phyloP scores from a whole-genome alignment of 2,888 invertebrate species.

The Bibio marci region DNA sequence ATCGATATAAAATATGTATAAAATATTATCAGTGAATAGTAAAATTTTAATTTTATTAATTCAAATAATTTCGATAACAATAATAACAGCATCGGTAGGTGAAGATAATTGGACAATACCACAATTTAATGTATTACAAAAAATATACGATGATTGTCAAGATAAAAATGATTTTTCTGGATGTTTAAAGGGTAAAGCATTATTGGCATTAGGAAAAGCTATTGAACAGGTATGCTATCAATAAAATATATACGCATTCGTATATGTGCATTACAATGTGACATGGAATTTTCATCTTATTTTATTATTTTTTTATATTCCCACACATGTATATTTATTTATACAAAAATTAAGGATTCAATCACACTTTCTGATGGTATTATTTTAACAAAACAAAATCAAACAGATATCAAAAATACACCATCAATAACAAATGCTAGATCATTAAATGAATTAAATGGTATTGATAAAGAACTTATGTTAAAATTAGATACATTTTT shows the following conservation, averaged over 20 bases:
- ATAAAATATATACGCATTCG: not conserved
- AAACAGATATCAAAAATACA: conserved; percentile 29
- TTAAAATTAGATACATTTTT: conserved; percentile 39
- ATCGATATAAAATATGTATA: too few relatives aligned
- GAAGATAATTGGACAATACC: too few relatives aligned
- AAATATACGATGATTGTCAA: conserved; percentile 46
- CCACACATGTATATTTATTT: not conserved
- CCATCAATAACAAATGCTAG: conserved; percentile 36
- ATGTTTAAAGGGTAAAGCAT: conserved; percentile 43
- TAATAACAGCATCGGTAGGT: too few relatives aligned
- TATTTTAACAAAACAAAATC: conserved; percentile 39
- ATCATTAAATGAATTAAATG: conserved; percentile 35
- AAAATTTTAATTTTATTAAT: too few relatives aligned
- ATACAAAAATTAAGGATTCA: conserved; percentile 33
- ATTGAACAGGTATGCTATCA: conserved; percentile 33
- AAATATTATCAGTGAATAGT: too few relatives aligned
- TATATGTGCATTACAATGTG: not conserved
- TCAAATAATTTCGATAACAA: too few relatives aligned
- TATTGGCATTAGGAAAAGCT: conserved; percentile 38
- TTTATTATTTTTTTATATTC: not conserved
- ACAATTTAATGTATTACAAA: conserved; percentile 38
- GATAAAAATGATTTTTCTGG: conserved; percentile 38
- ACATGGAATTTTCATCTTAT: not conserved
- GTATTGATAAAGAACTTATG: conserved; percentile 33
- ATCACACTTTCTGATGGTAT: conserved; percentile 43